Conservation (phyloP, 2,888 invertebrate genomes). For the Itoplectis maculator region DNA sequence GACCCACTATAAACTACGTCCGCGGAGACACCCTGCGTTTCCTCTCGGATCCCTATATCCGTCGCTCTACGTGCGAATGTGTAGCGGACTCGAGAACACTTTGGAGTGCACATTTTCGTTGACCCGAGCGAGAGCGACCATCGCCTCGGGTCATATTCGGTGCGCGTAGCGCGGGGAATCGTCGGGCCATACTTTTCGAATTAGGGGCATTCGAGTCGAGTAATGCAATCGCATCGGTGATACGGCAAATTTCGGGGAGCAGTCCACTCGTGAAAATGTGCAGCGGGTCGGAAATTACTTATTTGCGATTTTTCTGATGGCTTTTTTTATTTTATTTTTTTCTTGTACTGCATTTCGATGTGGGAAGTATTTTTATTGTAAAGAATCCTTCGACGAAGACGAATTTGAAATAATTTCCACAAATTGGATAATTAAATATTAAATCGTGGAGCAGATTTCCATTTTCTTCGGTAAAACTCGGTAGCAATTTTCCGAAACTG, state of each 20-base stretch:
- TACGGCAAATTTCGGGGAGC: neutral
- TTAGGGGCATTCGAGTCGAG: constrained; percentile 3
- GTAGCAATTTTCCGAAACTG: constrained; percentile 19
- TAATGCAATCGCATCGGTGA: neutral
- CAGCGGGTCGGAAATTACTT: neutral
- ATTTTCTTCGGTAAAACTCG: constrained; percentile 47
- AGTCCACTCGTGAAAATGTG: neutral
- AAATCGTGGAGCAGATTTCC: constrained; percentile 49
- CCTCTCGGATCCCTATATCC: constrained; percentile 19
- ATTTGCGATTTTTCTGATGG: no score
- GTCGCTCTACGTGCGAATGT: neutral
- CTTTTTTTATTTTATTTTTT: neutral
- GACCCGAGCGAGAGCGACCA: constrained; percentile 23
- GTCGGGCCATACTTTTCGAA: constrained; percentile 13
- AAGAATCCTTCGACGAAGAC: neutral
- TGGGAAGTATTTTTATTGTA: neutral
- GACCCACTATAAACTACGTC: neutral
- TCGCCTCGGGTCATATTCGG: constrained; percentile 39
- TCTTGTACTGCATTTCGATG: neutral
- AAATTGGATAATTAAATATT: neutral
- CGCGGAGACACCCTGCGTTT: constrained; percentile 22
- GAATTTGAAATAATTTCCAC: neutral
- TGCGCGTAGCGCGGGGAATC: neutral
- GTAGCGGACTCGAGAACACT: constrained; percentile 16
- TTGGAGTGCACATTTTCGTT: constrained; percentile 48